Percentiles rank a stretch among this genome's conserved stretches.
These are phyloP conservation scores for Anguilla marmorata DNA, from an alignment of 2,797 vertebrate species.

Conservation along the genomic window DNA sequence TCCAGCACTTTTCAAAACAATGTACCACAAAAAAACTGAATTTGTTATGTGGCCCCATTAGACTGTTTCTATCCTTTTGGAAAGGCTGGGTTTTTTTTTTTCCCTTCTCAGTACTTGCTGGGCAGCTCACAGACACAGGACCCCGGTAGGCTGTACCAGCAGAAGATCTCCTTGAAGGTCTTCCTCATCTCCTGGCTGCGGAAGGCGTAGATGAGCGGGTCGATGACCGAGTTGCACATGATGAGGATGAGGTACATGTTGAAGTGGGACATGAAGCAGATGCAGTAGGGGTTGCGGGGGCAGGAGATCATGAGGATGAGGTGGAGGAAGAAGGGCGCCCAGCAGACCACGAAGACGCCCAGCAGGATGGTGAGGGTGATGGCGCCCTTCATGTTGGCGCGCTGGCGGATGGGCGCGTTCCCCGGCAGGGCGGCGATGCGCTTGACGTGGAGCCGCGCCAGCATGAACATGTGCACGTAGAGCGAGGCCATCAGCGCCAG, in stretches of 20 bases:
- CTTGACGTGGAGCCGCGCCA: slow-evolving; percentile 89
- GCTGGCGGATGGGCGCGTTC: slow-evolving; percentile 79
- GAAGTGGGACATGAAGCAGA: slow-evolving; percentile 97
- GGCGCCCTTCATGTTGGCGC: slow-evolving; percentile 92
- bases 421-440: slow-evolving; percentile 87
- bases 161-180: slow-evolving; percentile 93
- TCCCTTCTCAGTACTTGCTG: slow-evolving; percentile 61
- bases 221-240: slow-evolving; percentile 95
- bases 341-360: slow-evolving; percentile 93
- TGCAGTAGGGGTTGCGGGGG: slow-evolving; percentile 90
- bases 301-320: slow-evolving; percentile 94
- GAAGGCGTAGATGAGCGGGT: slow-evolving; percentile 95
- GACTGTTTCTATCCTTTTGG: too few relatives aligned
- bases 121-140: slow-evolving; percentile 73
- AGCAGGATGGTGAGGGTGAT: slow-evolving; percentile 92
- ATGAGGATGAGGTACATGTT: slow-evolving; percentile 96
- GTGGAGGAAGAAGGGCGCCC: slow-evolving; percentile 94
- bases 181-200: slow-evolving; percentile 94
- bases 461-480: slow-evolving; percentile 95
- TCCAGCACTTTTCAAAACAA: too few relatives aligned
- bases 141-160: slow-evolving; percentile 71
- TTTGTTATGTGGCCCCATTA: too few relatives aligned
- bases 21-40: too few relatives aligned
- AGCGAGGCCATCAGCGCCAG: slow-evolving; percentile 92
- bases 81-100: too few relatives aligned